Evolutionary conservation across 2,888 invertebrate species (phyloP).

Genomic region (Polia nebulosa): DNA sequence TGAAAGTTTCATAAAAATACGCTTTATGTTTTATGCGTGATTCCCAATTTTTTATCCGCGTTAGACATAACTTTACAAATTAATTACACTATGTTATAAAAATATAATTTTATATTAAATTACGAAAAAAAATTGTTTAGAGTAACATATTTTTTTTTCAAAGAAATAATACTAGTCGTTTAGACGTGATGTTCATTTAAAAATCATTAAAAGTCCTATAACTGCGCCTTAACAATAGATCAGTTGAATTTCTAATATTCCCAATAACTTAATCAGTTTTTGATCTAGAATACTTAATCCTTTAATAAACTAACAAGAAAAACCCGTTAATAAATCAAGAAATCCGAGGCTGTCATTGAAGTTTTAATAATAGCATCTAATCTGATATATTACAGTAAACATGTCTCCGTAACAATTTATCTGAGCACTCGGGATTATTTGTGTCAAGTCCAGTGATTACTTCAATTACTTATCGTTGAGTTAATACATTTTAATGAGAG

Average conservation of each 20-base stretch:
- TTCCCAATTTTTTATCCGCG: too few relatives aligned
- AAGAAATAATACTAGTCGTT: too few relatives aligned
- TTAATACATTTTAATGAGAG: slow-evolving; percentile 54
- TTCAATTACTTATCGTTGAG: slow-evolving; percentile 55
- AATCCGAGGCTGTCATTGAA: slow-evolving; percentile 4
- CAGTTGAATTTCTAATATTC: background rate
- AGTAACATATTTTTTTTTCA: too few relatives aligned
- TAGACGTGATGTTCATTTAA: too few relatives aligned
- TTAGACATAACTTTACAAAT: too few relatives aligned
- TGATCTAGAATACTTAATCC: slow-evolving; percentile 3
- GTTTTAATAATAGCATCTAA: slow-evolving; percentile 33
- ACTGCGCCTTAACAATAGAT: background rate
- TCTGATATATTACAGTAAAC: slow-evolving; percentile 52
- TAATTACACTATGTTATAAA: too few relatives aligned
- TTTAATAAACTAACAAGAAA: slow-evolving; percentile 2
- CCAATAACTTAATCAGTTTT: background rate
- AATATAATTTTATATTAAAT: too few relatives aligned
- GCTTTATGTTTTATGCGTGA: too few relatives aligned
- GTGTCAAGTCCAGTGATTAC: slow-evolving; percentile 51
- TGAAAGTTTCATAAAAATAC: too few relatives aligned
- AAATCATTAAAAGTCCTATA: too few relatives aligned
- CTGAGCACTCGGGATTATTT: slow-evolving; percentile 37
- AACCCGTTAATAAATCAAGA: slow-evolving; percentile 20
- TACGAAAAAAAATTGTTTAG: too few relatives aligned
- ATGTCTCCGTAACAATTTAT: slow-evolving; percentile 38